Evolutionary conservation across 2,113 vertebrate species (phyloP).

Genomic region (Prionailurus viverrinus): DNA sequence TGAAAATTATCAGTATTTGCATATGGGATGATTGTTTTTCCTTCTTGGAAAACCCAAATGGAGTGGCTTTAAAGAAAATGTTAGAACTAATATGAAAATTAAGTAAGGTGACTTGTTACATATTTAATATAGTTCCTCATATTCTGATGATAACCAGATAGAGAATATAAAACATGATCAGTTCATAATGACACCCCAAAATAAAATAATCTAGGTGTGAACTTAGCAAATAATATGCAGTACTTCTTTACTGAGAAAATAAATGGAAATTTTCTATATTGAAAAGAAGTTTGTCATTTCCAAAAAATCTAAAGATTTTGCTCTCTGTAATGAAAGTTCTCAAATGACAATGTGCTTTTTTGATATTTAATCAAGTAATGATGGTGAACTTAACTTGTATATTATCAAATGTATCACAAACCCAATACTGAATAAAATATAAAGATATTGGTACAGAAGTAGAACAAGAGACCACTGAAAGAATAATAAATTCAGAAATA

Average conservation of each 20-base stretch:
- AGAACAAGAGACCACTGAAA: not conserved
- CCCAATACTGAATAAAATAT: constrained; percentile 5
- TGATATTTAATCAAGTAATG: not conserved
- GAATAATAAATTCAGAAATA: not conserved
- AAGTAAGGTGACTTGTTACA: not conserved
- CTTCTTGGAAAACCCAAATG: not conserved
- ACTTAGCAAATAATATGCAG: not conserved
- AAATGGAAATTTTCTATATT: constrained; percentile 8
- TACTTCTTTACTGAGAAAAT: not conserved
- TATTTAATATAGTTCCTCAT: not conserved
- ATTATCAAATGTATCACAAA: constrained; percentile 27
- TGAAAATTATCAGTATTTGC: not conserved
- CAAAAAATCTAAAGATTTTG: constrained; percentile 8
- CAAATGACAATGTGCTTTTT: not conserved
- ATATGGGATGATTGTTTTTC: not conserved
- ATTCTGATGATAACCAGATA: not conserved
- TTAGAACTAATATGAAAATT: not conserved
- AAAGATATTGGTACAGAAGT: not conserved
- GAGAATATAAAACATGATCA: constrained; percentile 3
- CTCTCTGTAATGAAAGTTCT: not conserved
- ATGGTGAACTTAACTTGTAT: not conserved
- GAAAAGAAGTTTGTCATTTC: not conserved
- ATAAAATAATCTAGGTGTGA: not conserved
- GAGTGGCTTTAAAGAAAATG: not conserved
- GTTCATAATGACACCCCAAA: not conserved